Conservation (phyloP, 2,888 invertebrate genomes). For the Stratiomys singularior region DNA sequence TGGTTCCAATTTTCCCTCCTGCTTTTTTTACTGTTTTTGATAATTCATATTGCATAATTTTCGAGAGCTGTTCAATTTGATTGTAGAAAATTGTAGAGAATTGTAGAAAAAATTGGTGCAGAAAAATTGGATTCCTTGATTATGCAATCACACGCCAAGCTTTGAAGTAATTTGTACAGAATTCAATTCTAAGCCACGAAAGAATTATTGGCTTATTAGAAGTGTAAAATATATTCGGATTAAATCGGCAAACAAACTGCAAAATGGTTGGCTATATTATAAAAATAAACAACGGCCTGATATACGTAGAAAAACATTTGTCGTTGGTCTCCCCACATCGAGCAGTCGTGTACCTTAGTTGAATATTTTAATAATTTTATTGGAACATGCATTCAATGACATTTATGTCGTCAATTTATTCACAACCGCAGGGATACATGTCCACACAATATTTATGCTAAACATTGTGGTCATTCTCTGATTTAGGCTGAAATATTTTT, state of each 20-base stretch:
- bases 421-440: constrained; percentile 53
- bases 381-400: constrained; percentile 52
- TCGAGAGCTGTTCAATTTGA: too few relatives aligned
- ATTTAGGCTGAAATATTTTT: constrained; percentile 54
- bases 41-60: too few relatives aligned
- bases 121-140: too few relatives aligned
- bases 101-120: too few relatives aligned
- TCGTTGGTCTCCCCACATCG: background rate
- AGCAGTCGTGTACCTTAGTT: background rate
- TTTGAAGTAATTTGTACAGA: too few relatives aligned
- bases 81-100: too few relatives aligned
- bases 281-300: background rate
- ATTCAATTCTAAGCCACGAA: too few relatives aligned
- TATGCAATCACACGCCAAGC: too few relatives aligned
- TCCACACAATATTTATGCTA: constrained; percentile 56
- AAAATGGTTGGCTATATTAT: background rate
- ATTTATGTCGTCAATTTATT: constrained; percentile 55
- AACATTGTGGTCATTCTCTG: constrained; percentile 55
- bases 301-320: background rate
- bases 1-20: too few relatives aligned
- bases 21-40: too few relatives aligned
- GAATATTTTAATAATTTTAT: constrained; percentile 50
- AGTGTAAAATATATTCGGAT: too few relatives aligned
- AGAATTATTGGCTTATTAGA: too few relatives aligned
- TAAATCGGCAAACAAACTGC: background rate